Evolutionary conservation across 2,888 invertebrate species (phyloP), one percentile per base, ranked within the genome.

Genomic region (Gymnoscelis rufifasciata): DNA sequence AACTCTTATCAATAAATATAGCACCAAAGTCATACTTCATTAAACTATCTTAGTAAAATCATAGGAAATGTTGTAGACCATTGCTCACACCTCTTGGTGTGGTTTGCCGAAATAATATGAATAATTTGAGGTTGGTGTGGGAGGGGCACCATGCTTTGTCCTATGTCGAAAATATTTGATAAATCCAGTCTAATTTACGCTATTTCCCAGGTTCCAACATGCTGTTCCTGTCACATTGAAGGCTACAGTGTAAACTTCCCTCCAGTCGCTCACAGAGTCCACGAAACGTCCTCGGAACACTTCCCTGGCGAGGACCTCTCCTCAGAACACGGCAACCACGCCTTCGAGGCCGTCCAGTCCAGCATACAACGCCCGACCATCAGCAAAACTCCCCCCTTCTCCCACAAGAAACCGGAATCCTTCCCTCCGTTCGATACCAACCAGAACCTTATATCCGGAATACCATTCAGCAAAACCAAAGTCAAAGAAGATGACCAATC

Each of bases 181-280:
- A n/a, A n/a, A n/a, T n/a, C n/a, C n/a, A n/a, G n/a, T n/a, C n/a
- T n/a, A n/a, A n/a, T n/a, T n/a, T n/a, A n/a, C n/a, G n/a, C n/a
- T n/a, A n/a, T n/a, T 19, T 28, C 33, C 1, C 71, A 92, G 92
- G 91, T 93, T 1, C 95, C 95, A 15, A 94, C 94, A 0, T 94
- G 94, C 61, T 95, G 95, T 64, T 93, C 94, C 2, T 95, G 95
- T 64, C 94, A 94, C 68, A 92, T 95, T 7, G 93, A 93, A 67
- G 94, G 94, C 2, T 94, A 93, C 65, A 88, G 92, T 23, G 92
- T 92, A 7, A 84, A 92, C 7, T 93, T 91, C 54, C 93, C 93
- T 0, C 93, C 93, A 0, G 70, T 90, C 14, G 89, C 90, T 1
- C 89, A 89, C 28, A 81, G 90, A 59, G 79, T 89, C 2, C 84